Percentiles rank a stretch among this genome's conserved stretches.
Evolutionary conservation across 1,140 invertebrate genomes (phyloP).

Genomic region (Maconellicoccus hirsutus): DNA sequence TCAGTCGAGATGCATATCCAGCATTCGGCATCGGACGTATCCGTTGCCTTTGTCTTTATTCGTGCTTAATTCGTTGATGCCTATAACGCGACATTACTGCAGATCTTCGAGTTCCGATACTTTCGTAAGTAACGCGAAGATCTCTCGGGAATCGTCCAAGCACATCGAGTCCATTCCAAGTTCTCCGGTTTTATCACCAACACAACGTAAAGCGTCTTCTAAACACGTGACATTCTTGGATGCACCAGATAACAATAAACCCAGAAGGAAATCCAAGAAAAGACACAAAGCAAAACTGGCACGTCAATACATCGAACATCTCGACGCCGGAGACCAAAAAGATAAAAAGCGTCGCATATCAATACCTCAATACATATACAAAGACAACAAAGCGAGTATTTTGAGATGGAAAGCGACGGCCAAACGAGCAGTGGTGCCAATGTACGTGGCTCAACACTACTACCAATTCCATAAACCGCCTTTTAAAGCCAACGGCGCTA

Average conservation of each 20-base stretch:
- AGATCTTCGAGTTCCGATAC: not conserved
- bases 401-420: not conserved
- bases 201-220: too few relatives aligned
- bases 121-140: not conserved
- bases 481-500: not conserved
- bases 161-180: too few relatives aligned
- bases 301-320: too few relatives aligned
- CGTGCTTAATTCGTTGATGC: not conserved
- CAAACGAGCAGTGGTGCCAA: not conserved
- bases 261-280: too few relatives aligned
- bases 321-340: not conserved
- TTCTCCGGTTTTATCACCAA: too few relatives aligned
- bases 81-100: not conserved
- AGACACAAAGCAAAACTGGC: too few relatives aligned
- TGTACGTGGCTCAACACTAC: not conserved
- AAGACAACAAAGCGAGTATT: constrained; percentile 11
- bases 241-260: too few relatives aligned
- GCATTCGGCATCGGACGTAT: not conserved
- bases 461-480: not conserved
- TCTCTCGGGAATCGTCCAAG: too few relatives aligned
- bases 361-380: not conserved
- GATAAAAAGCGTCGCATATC: not conserved
- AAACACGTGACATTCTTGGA: too few relatives aligned
- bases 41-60: not conserved
- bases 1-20: not conserved